These are phyloP conservation scores for Eriosoma lanigerum DNA, from an alignment of 1,140 invertebrate species.

Conservation along the genomic window DNA sequence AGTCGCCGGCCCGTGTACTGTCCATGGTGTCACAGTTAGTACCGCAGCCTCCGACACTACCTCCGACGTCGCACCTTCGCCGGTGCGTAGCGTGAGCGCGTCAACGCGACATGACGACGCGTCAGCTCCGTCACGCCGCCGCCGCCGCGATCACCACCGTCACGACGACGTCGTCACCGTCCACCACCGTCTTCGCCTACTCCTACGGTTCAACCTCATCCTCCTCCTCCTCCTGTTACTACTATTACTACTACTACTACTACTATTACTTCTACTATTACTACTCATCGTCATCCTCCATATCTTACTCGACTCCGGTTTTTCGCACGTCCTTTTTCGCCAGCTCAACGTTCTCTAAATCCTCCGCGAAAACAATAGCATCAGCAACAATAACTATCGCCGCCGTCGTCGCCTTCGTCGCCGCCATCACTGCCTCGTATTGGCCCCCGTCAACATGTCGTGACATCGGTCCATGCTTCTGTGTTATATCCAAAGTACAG, in stretches of 20 bases:
- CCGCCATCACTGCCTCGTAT: slow-evolving; percentile 8
- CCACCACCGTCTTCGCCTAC: not conserved
- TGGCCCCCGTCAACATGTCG: slow-evolving; percentile 37
- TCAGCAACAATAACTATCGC: not conserved
- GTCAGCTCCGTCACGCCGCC: slow-evolving; percentile 8
- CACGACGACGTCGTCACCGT: not conserved
- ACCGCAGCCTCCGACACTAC: not conserved
- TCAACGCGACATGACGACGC: slow-evolving; percentile 40
- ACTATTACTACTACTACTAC: too few species aligned
- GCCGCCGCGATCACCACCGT: not conserved
- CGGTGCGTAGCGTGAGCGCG: slow-evolving; percentile 39
- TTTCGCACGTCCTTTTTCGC: not conserved
- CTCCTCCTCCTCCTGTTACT: too few species aligned
- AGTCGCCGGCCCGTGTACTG: not conserved
- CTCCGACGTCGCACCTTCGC: not conserved
- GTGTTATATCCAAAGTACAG: slow-evolving; percentile 50
- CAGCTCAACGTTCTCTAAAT: not conserved
- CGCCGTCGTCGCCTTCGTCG: not conserved
- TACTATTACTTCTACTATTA: too few species aligned
- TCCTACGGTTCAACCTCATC: too few species aligned
- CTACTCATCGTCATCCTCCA: not conserved
- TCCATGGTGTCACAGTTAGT: not conserved
- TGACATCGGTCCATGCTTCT: slow-evolving; percentile 51
- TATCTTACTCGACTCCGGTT: not conserved
- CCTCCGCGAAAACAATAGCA: not conserved